Conservation (phyloP, 1,140 invertebrate genomes). For the Mycetomoellerius zeteki region DNA sequence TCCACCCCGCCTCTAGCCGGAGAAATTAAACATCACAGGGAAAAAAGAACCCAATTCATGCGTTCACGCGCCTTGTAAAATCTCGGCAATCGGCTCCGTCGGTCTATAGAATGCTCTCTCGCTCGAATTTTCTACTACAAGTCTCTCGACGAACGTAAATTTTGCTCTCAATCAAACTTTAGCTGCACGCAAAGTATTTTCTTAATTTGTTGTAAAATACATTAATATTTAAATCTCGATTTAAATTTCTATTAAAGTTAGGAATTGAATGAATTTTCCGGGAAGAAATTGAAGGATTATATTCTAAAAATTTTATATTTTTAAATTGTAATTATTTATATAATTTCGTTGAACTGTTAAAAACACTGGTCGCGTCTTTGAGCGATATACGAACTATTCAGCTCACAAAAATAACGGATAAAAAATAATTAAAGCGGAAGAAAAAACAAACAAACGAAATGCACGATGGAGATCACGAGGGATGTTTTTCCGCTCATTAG, state of each 20-base stretch:
- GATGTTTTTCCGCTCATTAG: conserved; percentile 75
- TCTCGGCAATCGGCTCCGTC: conserved; percentile 23
- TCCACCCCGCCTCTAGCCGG: background rate
- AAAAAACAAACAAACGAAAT: conserved; percentile 47
- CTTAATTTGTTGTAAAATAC: conserved; percentile 1
- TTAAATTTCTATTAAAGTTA: conserved; percentile 19
- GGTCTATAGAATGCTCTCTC: background rate
- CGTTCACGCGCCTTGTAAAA: conserved; percentile 27
- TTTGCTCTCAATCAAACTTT: conserved; percentile 10
- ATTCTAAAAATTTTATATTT: background rate
- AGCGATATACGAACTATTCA: background rate
- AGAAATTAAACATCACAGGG: conserved; percentile 41
- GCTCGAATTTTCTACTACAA: background rate
- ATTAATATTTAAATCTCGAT: background rate
- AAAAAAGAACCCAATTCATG: conserved; percentile 25
- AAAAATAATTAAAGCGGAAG: background rate
- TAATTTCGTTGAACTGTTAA: background rate
- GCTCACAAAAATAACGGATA: background rate
- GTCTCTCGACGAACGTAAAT: conserved; percentile 11
- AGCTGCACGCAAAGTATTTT: conserved; percentile 1
- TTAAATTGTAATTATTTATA: background rate
- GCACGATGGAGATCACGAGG: conserved; percentile 33
- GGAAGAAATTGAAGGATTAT: background rate
- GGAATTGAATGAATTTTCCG: background rate
- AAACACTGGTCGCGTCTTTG: background rate